phyloP scores from a whole-genome alignment of 2,888 invertebrate species.

The Philopedon plagiatum region DNA sequence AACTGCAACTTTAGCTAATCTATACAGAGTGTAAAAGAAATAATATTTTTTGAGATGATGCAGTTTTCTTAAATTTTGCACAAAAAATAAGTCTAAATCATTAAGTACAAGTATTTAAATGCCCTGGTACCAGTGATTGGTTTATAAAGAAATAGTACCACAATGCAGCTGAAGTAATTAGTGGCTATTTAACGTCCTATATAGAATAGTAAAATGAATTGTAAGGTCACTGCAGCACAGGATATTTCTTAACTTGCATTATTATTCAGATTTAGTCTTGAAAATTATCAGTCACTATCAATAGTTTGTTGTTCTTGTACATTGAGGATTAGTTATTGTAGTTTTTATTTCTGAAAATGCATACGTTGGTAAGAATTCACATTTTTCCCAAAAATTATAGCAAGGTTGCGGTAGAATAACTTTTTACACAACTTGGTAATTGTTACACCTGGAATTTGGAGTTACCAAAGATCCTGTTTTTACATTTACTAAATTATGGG shows the following conservation, averaged over 20 bases:
- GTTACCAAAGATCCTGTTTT: too few relatives aligned
- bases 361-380: conserved; percentile 13
- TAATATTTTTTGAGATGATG: too few relatives aligned
- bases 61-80: too few relatives aligned
- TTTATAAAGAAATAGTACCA: neutral
- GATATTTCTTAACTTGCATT: conserved; percentile 42
- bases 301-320: conserved; percentile 23
- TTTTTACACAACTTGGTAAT: too few relatives aligned
- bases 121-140: too few relatives aligned
- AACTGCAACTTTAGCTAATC: too few relatives aligned
- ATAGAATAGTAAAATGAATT: conserved; percentile 32
- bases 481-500: too few relatives aligned
- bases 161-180: conserved; percentile 20
- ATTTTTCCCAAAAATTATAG: neutral
- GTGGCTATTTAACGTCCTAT: conserved; percentile 29
- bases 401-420: too few relatives aligned
- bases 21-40: too few relatives aligned
- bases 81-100: too few relatives aligned
- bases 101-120: too few relatives aligned
- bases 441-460: too few relatives aligned
- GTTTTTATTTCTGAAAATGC: conserved; percentile 21
- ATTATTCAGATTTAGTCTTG: conserved; percentile 40
- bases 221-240: conserved; percentile 39
- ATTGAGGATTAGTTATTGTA: neutral
- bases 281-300: conserved; percentile 36